A percentile compares a stretch with the other conserved stretches of the same genome.
Conservation (phyloP, 2,113 vertebrate genomes). For the Phylloscopus whistleri region DNA sequence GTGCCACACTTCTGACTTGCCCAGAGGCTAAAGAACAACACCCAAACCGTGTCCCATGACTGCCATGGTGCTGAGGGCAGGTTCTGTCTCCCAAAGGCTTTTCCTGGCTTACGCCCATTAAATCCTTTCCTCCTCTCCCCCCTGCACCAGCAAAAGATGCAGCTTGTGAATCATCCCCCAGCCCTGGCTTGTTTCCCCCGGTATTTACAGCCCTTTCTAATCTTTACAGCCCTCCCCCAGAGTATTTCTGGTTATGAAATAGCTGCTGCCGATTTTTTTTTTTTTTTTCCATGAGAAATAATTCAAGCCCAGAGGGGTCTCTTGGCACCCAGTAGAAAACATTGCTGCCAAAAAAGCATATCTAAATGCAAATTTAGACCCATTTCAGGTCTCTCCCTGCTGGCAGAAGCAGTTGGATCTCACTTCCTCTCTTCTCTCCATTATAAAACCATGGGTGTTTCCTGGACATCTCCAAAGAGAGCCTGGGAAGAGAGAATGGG, state of each 20-base stretch:
- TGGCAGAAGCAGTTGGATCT: not conserved
- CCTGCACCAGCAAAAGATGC: not conserved
- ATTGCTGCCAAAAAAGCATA: not conserved
- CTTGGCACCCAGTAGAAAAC: not conserved
- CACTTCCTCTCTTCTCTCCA: not conserved
- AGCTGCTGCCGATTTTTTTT: not conserved
- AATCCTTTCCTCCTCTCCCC: not conserved
- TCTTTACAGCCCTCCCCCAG: not conserved
- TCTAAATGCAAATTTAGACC: not conserved
- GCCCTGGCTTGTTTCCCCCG: not conserved
- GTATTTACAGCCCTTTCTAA: not conserved
- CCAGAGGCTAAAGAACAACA: not conserved
- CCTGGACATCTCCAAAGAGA: not conserved
- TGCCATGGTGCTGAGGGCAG: not conserved
- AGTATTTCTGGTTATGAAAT: not conserved
- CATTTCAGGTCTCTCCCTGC: not conserved
- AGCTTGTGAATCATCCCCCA: not conserved
- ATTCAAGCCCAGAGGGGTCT: not conserved
- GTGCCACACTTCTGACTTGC: not conserved
- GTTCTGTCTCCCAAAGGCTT: not conserved
- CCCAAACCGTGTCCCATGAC: accelerated
- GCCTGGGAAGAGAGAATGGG: not conserved
- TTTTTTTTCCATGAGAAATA: not conserved
- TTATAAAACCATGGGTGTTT: not conserved
- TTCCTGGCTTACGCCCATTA: not conserved